phyloP scores from a whole-genome alignment of 2,113 vertebrate species.

The Vombatus ursinus region DNA sequence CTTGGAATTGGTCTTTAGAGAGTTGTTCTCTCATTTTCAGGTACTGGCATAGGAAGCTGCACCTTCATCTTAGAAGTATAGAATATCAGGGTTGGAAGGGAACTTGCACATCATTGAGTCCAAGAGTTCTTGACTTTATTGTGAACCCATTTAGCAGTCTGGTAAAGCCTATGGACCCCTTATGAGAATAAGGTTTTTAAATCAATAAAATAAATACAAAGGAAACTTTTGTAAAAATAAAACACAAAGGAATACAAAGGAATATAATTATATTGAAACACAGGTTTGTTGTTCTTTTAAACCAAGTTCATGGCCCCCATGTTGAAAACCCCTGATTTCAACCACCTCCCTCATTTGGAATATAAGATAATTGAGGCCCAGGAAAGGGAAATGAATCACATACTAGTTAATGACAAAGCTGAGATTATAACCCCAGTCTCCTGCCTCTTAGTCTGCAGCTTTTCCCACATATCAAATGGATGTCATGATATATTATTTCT shows the following conservation, averaged over 20 bases:
- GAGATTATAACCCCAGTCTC: not conserved
- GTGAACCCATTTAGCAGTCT: not conserved
- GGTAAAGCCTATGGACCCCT: not conserved
- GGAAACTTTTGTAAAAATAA: not conserved
- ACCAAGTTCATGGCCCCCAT: not conserved
- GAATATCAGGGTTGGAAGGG: not conserved
- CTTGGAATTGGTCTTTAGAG: slow-evolving; percentile 4
- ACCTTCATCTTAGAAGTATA: not conserved
- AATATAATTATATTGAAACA: not conserved
- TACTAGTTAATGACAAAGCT: not conserved
- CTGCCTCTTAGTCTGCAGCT: not conserved
- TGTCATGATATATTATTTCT: not conserved
- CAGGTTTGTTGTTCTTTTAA: not conserved
- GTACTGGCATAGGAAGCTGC: not conserved
- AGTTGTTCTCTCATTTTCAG: slow-evolving; percentile 29
- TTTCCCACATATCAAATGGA: not conserved
- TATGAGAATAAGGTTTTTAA: not conserved
- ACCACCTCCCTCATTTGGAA: not conserved
- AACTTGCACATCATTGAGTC: not conserved
- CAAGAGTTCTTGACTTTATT: not conserved
- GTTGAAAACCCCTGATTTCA: not conserved
- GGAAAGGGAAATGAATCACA: not conserved
- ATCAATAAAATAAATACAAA: not conserved
- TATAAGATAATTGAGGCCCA: not conserved
- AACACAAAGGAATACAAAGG: not conserved